Evolutionary conservation across 2,113 vertebrate genomes (phyloP).

Genomic region (Brachypteracias leptosomus): DNA sequence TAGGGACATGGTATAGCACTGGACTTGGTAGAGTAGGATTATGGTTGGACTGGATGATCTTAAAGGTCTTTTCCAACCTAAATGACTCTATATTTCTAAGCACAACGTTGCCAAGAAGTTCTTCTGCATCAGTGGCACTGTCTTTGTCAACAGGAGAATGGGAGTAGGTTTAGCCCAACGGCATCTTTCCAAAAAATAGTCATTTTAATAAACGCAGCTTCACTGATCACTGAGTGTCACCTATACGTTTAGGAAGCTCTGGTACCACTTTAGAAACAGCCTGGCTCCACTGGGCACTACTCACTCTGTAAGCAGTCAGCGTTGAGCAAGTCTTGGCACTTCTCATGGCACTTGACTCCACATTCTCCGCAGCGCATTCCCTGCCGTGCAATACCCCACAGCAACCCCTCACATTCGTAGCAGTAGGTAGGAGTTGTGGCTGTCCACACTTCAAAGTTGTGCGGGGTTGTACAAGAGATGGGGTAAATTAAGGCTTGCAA

Average conservation of each 20-base stretch:
- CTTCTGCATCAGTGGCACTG: background rate
- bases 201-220: background rate
- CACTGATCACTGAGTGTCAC: background rate
- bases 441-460: slow-evolving; percentile 98
- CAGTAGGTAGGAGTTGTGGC: slow-evolving; percentile 98
- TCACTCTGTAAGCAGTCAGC: slow-evolving; percentile 97
- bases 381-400: slow-evolving; percentile 97
- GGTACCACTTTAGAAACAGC: background rate
- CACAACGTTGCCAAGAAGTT: background rate
- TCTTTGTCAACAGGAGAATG: fast-evolving
- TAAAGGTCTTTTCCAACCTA: no score
- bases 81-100: no score
- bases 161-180: background rate
- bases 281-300: slow-evolving; percentile 23
- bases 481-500: slow-evolving; percentile 98
- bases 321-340: slow-evolving; percentile 97
- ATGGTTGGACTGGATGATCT: no score
- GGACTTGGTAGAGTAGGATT: no score
- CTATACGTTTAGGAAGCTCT: background rate
- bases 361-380: slow-evolving; percentile 97
- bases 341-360: slow-evolving; percentile 97
- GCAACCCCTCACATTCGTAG: slow-evolving; percentile 95
- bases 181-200: background rate
- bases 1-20: no score
- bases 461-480: slow-evolving; percentile 96